phyloP scores from a whole-genome alignment of 2,797 vertebrate species.

The Semaprochilodus insignis region DNA sequence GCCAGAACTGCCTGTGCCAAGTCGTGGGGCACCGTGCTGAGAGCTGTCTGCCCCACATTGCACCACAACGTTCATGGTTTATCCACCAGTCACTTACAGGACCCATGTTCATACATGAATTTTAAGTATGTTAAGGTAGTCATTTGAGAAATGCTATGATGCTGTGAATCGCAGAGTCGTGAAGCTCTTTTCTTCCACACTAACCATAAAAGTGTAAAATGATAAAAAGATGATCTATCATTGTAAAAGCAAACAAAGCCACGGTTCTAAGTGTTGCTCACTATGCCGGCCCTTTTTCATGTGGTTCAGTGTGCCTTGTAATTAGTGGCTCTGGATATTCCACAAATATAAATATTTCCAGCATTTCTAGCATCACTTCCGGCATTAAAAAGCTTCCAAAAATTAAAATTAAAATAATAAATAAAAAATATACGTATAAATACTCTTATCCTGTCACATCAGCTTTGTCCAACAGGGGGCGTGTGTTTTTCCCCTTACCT shows the following conservation, averaged over 20 bases:
- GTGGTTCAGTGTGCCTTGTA: background rate
- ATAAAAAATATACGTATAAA: too few species aligned
- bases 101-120: background rate
- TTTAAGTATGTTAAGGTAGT: too few species aligned
- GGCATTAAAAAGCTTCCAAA: too few species aligned
- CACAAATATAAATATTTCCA: too few species aligned
- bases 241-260: background rate
- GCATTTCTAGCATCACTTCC: too few species aligned
- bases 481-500: too few species aligned
- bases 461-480: too few species aligned
- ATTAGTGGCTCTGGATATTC: background rate
- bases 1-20: conserved; percentile 67
- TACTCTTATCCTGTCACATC: too few species aligned
- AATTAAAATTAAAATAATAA: too few species aligned
- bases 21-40: conserved; percentile 55
- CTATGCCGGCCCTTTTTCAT: background rate
- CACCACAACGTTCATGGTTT: conserved; percentile 24
- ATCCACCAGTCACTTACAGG: background rate
- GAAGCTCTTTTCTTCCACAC: background rate
- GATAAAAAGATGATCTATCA: background rate
- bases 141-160: background rate
- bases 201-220: background rate
- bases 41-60: conserved; percentile 46
- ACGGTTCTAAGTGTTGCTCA: background rate
- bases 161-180: background rate